A percentile compares a stretch with the other conserved stretches of the same genome.
Evolutionary conservation across 2,797 vertebrate genomes (phyloP).

Genomic region (Sebastes taczanowskii): DNA sequence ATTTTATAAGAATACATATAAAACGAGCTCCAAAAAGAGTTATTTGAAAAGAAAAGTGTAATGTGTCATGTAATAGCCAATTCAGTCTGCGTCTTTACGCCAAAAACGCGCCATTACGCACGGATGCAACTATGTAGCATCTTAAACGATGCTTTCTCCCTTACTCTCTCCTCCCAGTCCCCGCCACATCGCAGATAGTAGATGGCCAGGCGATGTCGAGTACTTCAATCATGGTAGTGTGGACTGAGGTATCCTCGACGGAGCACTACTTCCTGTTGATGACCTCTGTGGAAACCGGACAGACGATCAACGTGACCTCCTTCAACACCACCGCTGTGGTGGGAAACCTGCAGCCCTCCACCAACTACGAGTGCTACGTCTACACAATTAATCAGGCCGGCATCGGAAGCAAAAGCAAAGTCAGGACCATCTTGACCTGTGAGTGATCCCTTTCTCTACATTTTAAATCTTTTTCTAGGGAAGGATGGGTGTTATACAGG

Average conservation of each 20-base stretch:
- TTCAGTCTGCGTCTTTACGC: not conserved
- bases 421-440: conserved; percentile 79
- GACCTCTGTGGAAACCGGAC: conserved; percentile 1
- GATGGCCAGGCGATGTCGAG: conserved; percentile 66
- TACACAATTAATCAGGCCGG: conserved; percentile 77
- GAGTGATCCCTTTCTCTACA: conserved; percentile 50
- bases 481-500: not conserved
- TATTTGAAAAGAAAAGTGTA: not conserved
- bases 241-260: conserved; percentile 67
- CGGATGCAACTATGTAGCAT: not conserved
- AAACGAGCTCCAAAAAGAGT: not conserved
- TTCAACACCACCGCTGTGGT: conserved; percentile 45
- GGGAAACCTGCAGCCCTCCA: conserved; percentile 60
- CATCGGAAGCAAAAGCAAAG: conserved; percentile 69
- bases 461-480: not conserved
- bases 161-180: conserved; percentile 63
- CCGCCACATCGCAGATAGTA: conserved; percentile 74
- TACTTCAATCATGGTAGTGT: conserved; percentile 65
- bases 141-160: not conserved
- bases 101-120: not conserved
- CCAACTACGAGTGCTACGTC: conserved; percentile 74
- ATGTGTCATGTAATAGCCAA: not conserved
- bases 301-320: conserved; percentile 48
- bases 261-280: conserved; percentile 69
- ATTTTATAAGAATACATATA: not conserved